These are phyloP conservation scores for Pterobdella sp. DNA, from an alignment of 2,888 invertebrate species.

Conservation along the genomic window DNA sequence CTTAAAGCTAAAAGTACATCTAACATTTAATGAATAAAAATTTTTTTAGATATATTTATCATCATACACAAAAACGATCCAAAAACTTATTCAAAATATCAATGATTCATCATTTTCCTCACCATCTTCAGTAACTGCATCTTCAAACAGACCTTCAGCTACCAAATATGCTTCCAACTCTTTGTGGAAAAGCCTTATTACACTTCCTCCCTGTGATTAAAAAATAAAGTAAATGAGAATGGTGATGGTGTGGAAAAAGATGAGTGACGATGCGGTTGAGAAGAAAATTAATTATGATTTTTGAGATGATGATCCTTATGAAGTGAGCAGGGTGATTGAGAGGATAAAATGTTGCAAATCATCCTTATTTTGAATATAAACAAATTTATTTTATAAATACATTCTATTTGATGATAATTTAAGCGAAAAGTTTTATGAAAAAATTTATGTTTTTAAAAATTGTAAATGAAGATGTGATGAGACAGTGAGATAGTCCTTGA, in stretches of 20 bases:
- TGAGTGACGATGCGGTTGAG: neutral
- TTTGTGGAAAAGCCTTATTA: slow-evolving; percentile 50
- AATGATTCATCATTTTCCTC: slow-evolving; percentile 30
- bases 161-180: slow-evolving; percentile 51
- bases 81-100: no score
- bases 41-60: no score
- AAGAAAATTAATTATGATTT: neutral
- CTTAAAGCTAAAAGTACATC: no score
- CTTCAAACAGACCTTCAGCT: slow-evolving; percentile 50
- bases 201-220: slow-evolving; percentile 45
- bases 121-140: slow-evolving; percentile 51
- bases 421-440: neutral
- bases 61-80: no score
- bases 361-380: no score
- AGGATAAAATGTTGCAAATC: no score
- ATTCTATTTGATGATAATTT: neutral
- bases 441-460: neutral
- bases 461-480: neutral
- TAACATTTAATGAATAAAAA: no score
- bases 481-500: slow-evolving; percentile 46
- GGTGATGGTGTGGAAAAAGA: neutral
- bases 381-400: slow-evolving; percentile 7
- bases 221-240: neutral
- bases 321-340: neutral
- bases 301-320: neutral